These are phyloP conservation scores for Momotus momota DNA, from an alignment of 2,797 vertebrate genomes.

Conservation along the genomic window DNA sequence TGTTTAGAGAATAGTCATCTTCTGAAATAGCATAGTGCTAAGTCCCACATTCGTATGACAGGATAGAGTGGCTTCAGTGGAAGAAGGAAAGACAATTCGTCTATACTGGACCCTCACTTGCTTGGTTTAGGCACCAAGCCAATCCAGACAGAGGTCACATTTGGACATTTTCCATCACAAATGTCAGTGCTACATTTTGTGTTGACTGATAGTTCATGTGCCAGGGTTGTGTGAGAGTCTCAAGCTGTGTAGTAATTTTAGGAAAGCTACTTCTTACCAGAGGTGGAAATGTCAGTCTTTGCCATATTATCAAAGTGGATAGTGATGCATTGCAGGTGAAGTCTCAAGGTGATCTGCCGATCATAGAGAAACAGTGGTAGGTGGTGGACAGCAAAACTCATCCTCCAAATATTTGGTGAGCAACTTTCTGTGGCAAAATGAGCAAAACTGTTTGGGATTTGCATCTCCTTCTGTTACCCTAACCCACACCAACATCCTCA, in stretches of 20 bases:
- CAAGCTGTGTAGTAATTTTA: not conserved
- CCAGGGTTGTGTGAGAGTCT: not conserved
- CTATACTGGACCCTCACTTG: not conserved
- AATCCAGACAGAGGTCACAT: not conserved
- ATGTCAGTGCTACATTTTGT: not conserved
- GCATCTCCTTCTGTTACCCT: not conserved
- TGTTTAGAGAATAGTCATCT: not conserved
- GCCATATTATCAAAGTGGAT: not conserved
- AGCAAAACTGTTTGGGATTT: not conserved
- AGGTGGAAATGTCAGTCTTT: not conserved
- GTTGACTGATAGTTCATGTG: not conserved
- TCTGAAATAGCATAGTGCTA: not conserved
- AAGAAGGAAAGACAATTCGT: not conserved
- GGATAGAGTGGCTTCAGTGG: not conserved
- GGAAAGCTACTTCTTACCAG: not conserved
- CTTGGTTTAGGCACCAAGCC: not conserved
- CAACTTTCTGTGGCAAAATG: not conserved
- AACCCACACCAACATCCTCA: not conserved
- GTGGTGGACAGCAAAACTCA: not conserved
- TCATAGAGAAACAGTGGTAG: not conserved
- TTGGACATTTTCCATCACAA: not conserved
- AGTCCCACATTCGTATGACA: not conserved
- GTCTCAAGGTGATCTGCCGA: not conserved
- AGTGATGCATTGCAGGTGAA: not conserved
- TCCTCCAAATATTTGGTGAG: not conserved